Percentiles rank a stretch among this genome's conserved stretches.
phyloP scores from a whole-genome alignment of 2,888 invertebrate genomes.

The Tinea trinotella region DNA sequence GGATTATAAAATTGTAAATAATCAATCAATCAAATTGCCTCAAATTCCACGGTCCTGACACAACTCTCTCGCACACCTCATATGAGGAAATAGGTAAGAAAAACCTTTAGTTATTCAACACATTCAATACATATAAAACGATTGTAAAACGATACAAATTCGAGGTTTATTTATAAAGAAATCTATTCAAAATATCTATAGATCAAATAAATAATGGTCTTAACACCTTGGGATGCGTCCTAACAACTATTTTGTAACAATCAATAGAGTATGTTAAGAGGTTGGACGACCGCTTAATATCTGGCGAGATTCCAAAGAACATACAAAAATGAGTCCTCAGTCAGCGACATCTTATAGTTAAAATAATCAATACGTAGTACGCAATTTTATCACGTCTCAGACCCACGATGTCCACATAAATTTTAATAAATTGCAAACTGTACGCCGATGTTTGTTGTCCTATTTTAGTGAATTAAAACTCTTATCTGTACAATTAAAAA shows the following conservation, averaged over 20 bases:
- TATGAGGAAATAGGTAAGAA: too few relatives aligned
- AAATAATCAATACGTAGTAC: neutral
- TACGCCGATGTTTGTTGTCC: neutral
- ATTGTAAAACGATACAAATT: neutral
- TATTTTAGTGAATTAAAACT: neutral
- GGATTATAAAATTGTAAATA: too few relatives aligned
- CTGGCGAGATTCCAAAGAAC: constrained; percentile 13
- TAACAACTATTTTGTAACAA: constrained; percentile 9
- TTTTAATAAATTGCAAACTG: neutral
- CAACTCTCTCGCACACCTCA: too few relatives aligned
- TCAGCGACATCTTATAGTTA: neutral
- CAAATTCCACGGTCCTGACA: too few relatives aligned
- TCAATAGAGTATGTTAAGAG: constrained; percentile 14
- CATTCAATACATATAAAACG: too few relatives aligned
- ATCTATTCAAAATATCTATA: neutral
- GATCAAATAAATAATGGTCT: constrained; percentile 3
- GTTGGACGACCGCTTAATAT: neutral
- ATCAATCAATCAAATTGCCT: too few relatives aligned
- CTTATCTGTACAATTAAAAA: too few relatives aligned
- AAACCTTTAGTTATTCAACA: too few relatives aligned
- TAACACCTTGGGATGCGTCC: neutral
- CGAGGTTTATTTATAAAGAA: neutral
- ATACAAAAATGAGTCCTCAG: constrained; percentile 8
- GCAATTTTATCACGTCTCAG: neutral
- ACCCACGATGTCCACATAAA: neutral